Evolutionary conservation across 2,888 invertebrate species (phyloP), one percentile per base, ranked within the genome.

Genomic region (Meliscaeva auricollis): DNA sequence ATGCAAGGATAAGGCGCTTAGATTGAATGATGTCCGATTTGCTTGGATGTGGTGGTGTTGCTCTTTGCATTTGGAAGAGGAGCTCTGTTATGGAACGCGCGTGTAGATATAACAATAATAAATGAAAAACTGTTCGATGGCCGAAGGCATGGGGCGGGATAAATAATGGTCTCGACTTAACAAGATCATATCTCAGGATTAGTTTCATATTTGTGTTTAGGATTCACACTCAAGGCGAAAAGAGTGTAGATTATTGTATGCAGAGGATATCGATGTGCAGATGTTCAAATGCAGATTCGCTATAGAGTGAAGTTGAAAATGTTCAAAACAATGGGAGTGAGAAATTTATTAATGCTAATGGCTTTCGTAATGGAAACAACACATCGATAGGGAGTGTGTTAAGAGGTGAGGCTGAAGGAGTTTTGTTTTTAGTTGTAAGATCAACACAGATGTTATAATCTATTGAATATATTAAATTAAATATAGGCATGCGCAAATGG

Each of bases 91-190:
- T 11, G 7, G 15, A 56, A 44, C 68, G 68, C 68, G 72, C 50
- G 76, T 56, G 66, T 48, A 76, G 72, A 76, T 76, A 76, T 56
- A 80, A 85, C 72, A 85, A 81, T 73, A 85, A 85, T 85, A 85
- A 85, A 77, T 85, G 85, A 73, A 85, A 85, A 77, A 81, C 62
- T 81, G 85, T 81, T 69, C 76, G 73, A 77, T 85, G 85, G 81
- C 85, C 85, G 69, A 77, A 77, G 85, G 80, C 85, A 80, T 85
- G 81, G 76, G 62, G 80, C 48, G 73, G 76, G 85, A 85, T 85
- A 85, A 85, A 85, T 85, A 85, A 85, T 85, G 85, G 85, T 81
- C 85, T 85, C 85, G 81, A 85, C 85, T 85, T 85, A 85, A 85
- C 85, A 81, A 85, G 85, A 77, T 85, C 85, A 85, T 85, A 85